Conservation (phyloP, 2,888 invertebrate species). For the Clepsis dumicolana region DNA sequence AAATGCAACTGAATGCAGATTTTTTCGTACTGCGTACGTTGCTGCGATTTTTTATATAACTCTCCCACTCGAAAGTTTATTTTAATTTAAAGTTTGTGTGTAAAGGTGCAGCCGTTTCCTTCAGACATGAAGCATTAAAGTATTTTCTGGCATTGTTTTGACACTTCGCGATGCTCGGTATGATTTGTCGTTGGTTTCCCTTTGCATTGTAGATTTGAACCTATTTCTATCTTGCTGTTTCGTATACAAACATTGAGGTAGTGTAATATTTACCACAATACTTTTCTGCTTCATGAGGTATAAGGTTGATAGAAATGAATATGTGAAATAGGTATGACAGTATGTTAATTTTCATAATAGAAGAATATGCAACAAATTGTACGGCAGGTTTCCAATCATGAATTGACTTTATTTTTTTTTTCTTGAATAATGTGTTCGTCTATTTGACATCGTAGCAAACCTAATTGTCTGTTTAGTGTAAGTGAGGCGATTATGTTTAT, state of each 20-base stretch:
- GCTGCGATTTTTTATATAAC: slow-evolving; percentile 71
- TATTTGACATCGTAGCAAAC: slow-evolving; percentile 61
- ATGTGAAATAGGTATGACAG: slow-evolving; percentile 77
- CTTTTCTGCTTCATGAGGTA: slow-evolving; percentile 85
- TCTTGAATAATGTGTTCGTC: slow-evolving; percentile 62
- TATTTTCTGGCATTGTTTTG: slow-evolving; percentile 63
- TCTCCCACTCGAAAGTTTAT: slow-evolving; percentile 59
- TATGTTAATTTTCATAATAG: slow-evolving; percentile 73
- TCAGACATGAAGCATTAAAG: slow-evolving; percentile 83
- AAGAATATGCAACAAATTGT: slow-evolving; percentile 62
- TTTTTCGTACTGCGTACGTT: slow-evolving; percentile 73
- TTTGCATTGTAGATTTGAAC: slow-evolving; percentile 78
- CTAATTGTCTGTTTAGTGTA: slow-evolving; percentile 39
- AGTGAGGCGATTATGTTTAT: slow-evolving; percentile 36
- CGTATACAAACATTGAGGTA: slow-evolving; percentile 67
- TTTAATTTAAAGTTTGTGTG: slow-evolving; percentile 68
- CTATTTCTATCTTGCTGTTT: slow-evolving; percentile 77
- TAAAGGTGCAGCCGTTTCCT: slow-evolving; percentile 67
- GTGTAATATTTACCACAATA: slow-evolving; percentile 80
- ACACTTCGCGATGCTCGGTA: slow-evolving; percentile 49
- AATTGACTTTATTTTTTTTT: slow-evolving; percentile 52
- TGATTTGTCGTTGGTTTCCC: slow-evolving; percentile 60
- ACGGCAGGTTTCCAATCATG: slow-evolving; percentile 72
- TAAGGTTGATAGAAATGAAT: slow-evolving; percentile 77
- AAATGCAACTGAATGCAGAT: slow-evolving; percentile 74